Percentiles rank a stretch among this genome's conserved stretches.
Evolutionary conservation across 2,888 invertebrate genomes (phyloP).

Genomic region (Ypsolopha sequella): DNA sequence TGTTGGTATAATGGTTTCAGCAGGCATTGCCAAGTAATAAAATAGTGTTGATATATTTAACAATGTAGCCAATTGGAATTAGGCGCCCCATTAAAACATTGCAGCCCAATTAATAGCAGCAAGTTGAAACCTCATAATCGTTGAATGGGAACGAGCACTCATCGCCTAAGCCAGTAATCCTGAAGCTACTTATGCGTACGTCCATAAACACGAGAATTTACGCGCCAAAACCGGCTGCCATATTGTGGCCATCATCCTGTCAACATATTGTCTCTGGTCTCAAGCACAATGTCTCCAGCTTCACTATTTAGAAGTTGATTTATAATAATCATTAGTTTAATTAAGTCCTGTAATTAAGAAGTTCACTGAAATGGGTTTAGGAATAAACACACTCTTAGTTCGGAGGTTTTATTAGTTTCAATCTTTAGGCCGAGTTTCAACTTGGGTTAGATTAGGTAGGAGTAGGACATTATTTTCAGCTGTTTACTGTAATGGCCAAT

Average conservation of each 20-base stretch:
- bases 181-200: constrained; percentile 55
- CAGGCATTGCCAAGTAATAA: constrained; percentile 62
- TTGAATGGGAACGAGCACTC: constrained; percentile 58
- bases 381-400: constrained; percentile 17
- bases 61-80: constrained; percentile 51
- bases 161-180: constrained; percentile 62
- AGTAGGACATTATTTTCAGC: no score
- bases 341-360: constrained; percentile 53
- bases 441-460: no score
- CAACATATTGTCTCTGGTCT: constrained; percentile 62
- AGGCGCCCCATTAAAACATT: constrained; percentile 59
- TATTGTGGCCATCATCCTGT: constrained; percentile 63
- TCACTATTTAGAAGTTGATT: constrained; percentile 58
- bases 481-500: no score
- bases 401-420: constrained; percentile 4
- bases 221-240: constrained; percentile 57
- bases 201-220: constrained; percentile 58
- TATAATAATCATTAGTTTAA: constrained; percentile 56
- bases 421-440: neutral
- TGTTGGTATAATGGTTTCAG: neutral
- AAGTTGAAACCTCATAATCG: constrained; percentile 44
- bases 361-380: constrained; percentile 25
- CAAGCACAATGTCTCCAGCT: constrained; percentile 44
- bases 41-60: constrained; percentile 19
- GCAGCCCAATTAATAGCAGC: constrained; percentile 41